phyloP scores from a whole-genome alignment of 2,888 invertebrate species.

The Diabrotica balteata region DNA sequence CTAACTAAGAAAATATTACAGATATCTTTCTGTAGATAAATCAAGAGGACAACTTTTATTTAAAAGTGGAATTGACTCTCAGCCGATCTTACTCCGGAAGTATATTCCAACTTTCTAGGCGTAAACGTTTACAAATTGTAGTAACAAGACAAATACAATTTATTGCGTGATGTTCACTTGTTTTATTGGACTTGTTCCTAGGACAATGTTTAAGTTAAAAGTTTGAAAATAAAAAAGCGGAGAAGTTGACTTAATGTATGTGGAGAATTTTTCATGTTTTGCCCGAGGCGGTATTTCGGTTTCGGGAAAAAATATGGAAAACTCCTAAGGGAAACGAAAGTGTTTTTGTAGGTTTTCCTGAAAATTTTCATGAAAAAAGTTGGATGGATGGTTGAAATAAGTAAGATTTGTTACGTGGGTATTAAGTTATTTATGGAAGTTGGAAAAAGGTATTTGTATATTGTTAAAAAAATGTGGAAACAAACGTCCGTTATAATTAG shows the following conservation, averaged over 20 bases:
- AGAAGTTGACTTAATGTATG: constrained; percentile 35
- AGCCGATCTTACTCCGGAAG: not conserved
- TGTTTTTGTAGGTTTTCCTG: constrained; percentile 7
- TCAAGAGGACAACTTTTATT: too few species aligned
- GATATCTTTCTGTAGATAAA: too few species aligned
- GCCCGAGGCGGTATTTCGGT: constrained; percentile 25
- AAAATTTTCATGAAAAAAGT: constrained; percentile 4
- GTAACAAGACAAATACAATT: constrained; percentile 45
- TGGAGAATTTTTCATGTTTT: constrained; percentile 38
- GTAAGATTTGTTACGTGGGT: constrained; percentile 9
- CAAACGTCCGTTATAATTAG: not conserved
- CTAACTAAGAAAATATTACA: too few species aligned
- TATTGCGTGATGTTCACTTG: constrained; percentile 44
- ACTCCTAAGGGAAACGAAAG: constrained; percentile 7
- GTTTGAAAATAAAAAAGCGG: constrained; percentile 32
- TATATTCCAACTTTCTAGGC: constrained; percentile 18
- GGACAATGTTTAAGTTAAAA: constrained; percentile 36
- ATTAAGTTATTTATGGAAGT: constrained; percentile 5
- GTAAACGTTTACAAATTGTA: constrained; percentile 45
- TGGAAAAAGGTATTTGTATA: not conserved
- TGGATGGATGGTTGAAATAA: constrained; percentile 6
- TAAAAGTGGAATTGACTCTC: too few species aligned
- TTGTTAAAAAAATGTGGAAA: not conserved
- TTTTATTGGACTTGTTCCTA: constrained; percentile 36
- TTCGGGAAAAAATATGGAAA: constrained; percentile 13